These are phyloP conservation scores for Leptopilina syphax DNA, from an alignment of 2,888 invertebrate genomes.

Conservation along the genomic window DNA sequence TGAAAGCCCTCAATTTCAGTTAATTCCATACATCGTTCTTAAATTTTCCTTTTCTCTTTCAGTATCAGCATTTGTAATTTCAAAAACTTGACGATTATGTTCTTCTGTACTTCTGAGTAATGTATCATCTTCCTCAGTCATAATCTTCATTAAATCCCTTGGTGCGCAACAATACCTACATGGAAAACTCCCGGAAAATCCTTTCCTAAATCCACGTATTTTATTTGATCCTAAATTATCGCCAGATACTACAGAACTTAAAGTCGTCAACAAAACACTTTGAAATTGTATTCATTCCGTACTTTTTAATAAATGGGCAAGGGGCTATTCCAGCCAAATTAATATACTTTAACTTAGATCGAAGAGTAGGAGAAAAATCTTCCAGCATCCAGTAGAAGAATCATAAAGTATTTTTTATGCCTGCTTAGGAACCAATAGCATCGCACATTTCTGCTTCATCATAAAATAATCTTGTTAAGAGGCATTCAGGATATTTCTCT, in stretches of 20 bases:
- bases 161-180: conserved; percentile 37
- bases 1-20: conserved; percentile 28
- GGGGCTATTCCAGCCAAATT: neutral
- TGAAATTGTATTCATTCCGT: conserved; percentile 8
- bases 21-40: conserved; percentile 31
- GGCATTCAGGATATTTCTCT: neutral
- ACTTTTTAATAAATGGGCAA: neutral
- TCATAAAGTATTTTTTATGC: neutral
- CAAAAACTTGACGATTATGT: conserved; percentile 9
- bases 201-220: conserved; percentile 37
- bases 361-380: neutral
- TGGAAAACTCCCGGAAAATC: conserved; percentile 33
- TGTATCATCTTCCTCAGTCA: conserved; percentile 8
- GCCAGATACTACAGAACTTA: neutral
- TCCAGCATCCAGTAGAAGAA: neutral
- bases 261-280: conserved; percentile 13
- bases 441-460: conserved; percentile 5
- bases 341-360: too few species aligned
- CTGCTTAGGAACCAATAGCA: neutral
- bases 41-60: neutral
- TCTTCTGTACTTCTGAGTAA: conserved; percentile 21
- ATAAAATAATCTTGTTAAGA: neutral
- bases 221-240: conserved; percentile 34
- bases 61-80: neutral
- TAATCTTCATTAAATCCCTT: neutral